Base-by-base conservation (phyloP, 2,797 vertebrate genomes). In the Trematomus bernacchii region DNA sequence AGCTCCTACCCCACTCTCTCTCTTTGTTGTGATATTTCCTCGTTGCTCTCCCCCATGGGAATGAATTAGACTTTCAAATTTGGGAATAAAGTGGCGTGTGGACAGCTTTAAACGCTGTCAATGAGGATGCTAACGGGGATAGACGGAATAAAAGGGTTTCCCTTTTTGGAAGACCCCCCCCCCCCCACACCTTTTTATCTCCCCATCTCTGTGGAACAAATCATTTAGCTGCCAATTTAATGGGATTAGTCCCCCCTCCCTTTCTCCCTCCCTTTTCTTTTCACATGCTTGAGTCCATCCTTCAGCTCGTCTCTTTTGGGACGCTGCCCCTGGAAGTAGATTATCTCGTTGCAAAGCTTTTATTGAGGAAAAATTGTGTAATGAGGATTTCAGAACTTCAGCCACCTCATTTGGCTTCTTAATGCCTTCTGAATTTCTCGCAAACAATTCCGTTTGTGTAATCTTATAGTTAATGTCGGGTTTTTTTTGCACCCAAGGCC, bases 151-250 rank as follows among this genome's bases (percentile, higher is more conserved):
- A 23, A 44, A 27, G 14, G 6, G 37, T 46, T 51, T 84, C 44
- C 27, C 50, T 73, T 55, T 73, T 57, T 46, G 19, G 54, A 64
- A n/a, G 8, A 51, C 66, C 61, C 27, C 62, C 50, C 27, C 27
- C 27, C 1, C 3, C 40, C 42, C 50, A 16, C 72, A 73, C 69
- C 30, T 73, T 85, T 81, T 76, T 67, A 76, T 70, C 66, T 71
- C 48, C 60, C 66, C 66, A 73, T 78, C 71, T 70, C 62, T 66
- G 64, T 85, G 89, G 92, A 93, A 91, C 91, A 91, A 91, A 93
- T 93, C 85, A 85, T 88, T 91, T 90, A 77, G 81, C 77, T 85
- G 73, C 72, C 80, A 78, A 57, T 37, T 76, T 90, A 92, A 92
- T 84, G 75, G 81, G 89, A 92, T 94, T 93, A 92, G 70, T 55